Percentiles rank a stretch among this genome's conserved stretches.
Conservation (phyloP, 2,797 vertebrate species). For the Danio jaintianensis region DNA sequence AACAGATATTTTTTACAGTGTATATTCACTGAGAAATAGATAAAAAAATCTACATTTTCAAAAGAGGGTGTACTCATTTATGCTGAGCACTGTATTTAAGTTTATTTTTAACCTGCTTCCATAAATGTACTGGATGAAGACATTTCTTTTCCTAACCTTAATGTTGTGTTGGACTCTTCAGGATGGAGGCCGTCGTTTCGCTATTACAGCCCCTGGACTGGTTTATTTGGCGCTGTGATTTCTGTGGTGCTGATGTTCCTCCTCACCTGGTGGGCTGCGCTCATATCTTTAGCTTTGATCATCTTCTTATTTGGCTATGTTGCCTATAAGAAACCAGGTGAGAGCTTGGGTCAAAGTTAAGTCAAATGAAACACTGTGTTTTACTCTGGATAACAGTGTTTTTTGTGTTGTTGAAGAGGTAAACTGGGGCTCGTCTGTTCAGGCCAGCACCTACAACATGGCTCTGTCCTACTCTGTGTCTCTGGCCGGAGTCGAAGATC, state of each 20-base stretch:
- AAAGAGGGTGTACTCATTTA: too few species aligned
- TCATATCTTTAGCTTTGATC: constrained; percentile 75
- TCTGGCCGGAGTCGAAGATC: constrained; percentile 76
- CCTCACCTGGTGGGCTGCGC: constrained; percentile 80
- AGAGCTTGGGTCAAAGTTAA: constrained; percentile 29
- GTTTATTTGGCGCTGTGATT: constrained; percentile 76
- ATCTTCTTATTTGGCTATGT: constrained; percentile 79
- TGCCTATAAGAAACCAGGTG: constrained; percentile 80
- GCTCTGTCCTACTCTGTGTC: constrained; percentile 77
- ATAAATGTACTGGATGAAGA: too few species aligned
- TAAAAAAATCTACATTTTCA: too few species aligned
- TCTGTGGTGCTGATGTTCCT: constrained; percentile 81
- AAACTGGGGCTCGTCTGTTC: constrained; percentile 81
- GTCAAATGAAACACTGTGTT: neutral
- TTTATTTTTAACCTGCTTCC: too few species aligned
- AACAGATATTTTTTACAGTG: too few species aligned
- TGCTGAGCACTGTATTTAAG: too few species aligned
- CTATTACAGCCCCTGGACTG: constrained; percentile 79
- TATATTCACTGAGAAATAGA: too few species aligned
- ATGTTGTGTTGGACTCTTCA: constrained; percentile 38
- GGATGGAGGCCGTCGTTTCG: constrained; percentile 81
- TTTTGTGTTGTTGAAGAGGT: constrained; percentile 68
- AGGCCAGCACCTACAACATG: constrained; percentile 79
- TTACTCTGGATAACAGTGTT: neutral
- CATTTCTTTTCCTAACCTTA: too few species aligned